Conservation (phyloP, 1,140 invertebrate species). For the Archivesica marissinica region DNA sequence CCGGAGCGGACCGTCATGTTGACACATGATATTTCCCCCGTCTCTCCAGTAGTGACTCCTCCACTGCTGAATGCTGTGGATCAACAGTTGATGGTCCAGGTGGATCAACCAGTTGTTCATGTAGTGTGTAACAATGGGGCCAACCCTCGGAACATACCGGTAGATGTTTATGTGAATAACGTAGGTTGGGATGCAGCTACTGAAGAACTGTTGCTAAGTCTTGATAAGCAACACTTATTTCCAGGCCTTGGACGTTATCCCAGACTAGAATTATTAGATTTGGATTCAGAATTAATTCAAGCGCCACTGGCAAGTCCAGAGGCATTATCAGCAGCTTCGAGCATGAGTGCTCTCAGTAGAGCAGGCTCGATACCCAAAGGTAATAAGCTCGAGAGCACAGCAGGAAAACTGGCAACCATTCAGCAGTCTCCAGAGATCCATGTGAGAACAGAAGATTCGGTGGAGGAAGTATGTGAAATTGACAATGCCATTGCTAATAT, state of each 20-base stretch:
- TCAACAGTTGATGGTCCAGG: too few relatives aligned
- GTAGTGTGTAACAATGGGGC: constrained; percentile 13
- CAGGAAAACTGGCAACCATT: constrained; percentile 46
- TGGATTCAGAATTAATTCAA: constrained; percentile 39
- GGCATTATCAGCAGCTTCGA: constrained; percentile 50
- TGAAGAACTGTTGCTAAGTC: constrained; percentile 41
- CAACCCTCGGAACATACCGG: neutral
- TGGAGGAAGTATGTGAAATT: neutral
- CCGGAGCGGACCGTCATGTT: constrained; percentile 48
- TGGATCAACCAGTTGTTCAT: constrained; percentile 1
- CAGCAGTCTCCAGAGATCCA: constrained; percentile 53
- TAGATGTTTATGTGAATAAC: constrained; percentile 36
- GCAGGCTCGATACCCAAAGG: constrained; percentile 19
- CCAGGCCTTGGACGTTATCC: neutral
- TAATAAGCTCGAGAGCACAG: neutral
- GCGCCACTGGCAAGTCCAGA: constrained; percentile 51
- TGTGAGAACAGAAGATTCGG: constrained; percentile 9
- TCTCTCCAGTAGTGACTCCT: neutral
- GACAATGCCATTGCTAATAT: neutral
- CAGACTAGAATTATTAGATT: constrained; percentile 26
- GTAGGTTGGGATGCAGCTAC: constrained; percentile 45
- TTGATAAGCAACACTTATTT: constrained; percentile 53
- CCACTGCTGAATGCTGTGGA: neutral
- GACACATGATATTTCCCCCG: constrained; percentile 46
- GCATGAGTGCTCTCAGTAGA: constrained; percentile 49